Evolutionary conservation across 2,113 vertebrate species (phyloP), one percentile per base, ranked within the genome.

Genomic region (Xerus inauris): DNA sequence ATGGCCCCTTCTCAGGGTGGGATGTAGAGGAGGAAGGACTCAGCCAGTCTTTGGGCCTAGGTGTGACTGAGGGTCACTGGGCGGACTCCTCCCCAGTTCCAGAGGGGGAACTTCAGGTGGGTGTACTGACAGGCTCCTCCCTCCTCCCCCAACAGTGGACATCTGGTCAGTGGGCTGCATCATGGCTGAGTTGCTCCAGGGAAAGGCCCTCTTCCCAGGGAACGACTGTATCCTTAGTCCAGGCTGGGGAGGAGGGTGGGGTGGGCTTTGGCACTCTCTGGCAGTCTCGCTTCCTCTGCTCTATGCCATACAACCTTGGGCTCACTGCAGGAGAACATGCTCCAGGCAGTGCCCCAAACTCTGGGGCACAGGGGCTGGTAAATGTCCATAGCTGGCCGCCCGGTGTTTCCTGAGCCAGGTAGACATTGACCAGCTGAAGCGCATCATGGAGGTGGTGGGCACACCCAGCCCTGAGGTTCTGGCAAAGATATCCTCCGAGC

Each of bases 101-200:
- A 13, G 22, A 40, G 64, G 59, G 47, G 26, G 69, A 24, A 0
- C 59, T 35, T 20, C 28, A 59, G 47, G 57, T 38, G 49, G 40
- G 26, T 62, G 45, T 72, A n/a, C 89, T 87, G 79, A 95, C 71
- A 24, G 45, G 82, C 10, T 8, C 5, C 0, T 6, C 40, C 67
- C n/a, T 2, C 28, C 32, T 59, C 45, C 47, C 62, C 47, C 62
- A 98, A 64, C 98, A 99, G 99, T 99, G 98, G 99, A 99, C 97
- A 99, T 99, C 98, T 99, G 99, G 99, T 99, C 99, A 0, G 99
- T 99, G 90, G 99, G 99, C 71, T 99, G 99, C 98, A 99, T 99
- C 97, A 99, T 99, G 99, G 99, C 99, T 75, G 99, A 99, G 96
- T 98, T 99, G 69, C 97, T 99, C 97, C 99, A 99, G 97, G 99